Conservation (phyloP, 1,140 invertebrate genomes). For the Helicoverpa armigera region DNA sequence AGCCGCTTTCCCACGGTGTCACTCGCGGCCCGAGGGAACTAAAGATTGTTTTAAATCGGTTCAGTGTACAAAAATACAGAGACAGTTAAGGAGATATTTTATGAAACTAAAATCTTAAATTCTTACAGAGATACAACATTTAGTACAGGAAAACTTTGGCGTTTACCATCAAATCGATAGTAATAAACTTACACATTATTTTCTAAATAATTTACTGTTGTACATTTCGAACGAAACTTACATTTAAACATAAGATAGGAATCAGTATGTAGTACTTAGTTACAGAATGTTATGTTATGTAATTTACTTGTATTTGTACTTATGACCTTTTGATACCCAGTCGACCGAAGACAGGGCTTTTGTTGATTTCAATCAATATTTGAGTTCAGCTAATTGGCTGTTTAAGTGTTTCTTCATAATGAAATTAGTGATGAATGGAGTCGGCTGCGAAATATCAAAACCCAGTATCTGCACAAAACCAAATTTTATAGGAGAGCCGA, state of each 20-base stretch:
- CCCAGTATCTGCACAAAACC: no score
- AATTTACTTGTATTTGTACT: conserved; percentile 5
- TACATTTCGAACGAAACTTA: conserved; percentile 1
- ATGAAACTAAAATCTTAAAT: no score
- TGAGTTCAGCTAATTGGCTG: neutral
- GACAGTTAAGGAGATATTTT: no score
- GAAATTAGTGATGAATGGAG: neutral
- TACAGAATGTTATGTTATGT: conserved; percentile 12
- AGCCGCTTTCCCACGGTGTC: no score
- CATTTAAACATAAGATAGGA: conserved; percentile 5
- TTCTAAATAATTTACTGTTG: conserved; percentile 7
- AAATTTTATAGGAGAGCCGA: no score
- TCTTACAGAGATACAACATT: no score
- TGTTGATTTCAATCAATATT: conserved; percentile 22
- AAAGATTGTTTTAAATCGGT: no score
- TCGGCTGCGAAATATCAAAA: no score
- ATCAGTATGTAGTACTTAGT: neutral
- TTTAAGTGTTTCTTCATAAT: neutral
- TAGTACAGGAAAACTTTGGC: no score
- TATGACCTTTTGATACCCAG: conserved; percentile 10
- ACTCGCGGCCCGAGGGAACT: no score
- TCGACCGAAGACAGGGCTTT: neutral
- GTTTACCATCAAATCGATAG: no score
- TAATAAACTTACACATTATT: neutral
- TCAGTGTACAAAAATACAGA: no score